These are phyloP conservation scores for Lithobates pipiens DNA, from an alignment of 2,797 vertebrate genomes.

Conservation along the genomic window DNA sequence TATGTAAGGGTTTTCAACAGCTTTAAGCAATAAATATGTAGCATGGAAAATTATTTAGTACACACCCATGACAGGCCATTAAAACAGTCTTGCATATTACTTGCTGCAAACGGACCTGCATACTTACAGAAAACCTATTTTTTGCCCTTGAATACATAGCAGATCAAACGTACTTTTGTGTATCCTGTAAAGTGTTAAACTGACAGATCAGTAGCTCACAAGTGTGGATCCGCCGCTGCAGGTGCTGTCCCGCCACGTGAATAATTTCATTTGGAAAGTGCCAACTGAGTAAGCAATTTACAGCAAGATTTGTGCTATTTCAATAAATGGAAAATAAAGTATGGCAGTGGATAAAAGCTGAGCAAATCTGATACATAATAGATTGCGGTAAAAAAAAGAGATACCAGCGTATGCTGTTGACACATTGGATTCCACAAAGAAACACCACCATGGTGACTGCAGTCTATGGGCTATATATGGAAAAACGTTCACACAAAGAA, in stretches of 20 bases:
- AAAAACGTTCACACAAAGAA: no score
- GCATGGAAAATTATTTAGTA: no score
- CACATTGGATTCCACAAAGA: no score
- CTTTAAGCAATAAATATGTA: no score
- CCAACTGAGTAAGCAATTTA: slow-evolving; percentile 24
- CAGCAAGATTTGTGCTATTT: slow-evolving; percentile 6
- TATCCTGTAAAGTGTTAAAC: slow-evolving; percentile 34
- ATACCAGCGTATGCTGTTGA: not conserved
- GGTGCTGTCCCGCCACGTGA: slow-evolving; percentile 6
- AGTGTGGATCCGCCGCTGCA: slow-evolving; percentile 2
- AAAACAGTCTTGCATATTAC: no score
- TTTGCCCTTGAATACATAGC: no score
- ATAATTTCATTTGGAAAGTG: slow-evolving; percentile 44
- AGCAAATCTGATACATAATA: slow-evolving; percentile 8
- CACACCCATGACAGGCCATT: no score
- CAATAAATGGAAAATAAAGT: slow-evolving; percentile 22
- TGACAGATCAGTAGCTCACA: slow-evolving; percentile 18
- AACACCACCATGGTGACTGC: no score
- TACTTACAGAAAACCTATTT: no score
- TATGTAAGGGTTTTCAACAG: no score
- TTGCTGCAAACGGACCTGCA: no score
- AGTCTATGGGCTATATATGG: no score
- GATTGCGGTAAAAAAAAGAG: not conserved
- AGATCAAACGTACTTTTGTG: not conserved
- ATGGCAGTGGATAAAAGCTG: not conserved